These are phyloP conservation scores for Bombylius discolor DNA, from an alignment of 2,888 invertebrate species.

Conservation along the genomic window DNA sequence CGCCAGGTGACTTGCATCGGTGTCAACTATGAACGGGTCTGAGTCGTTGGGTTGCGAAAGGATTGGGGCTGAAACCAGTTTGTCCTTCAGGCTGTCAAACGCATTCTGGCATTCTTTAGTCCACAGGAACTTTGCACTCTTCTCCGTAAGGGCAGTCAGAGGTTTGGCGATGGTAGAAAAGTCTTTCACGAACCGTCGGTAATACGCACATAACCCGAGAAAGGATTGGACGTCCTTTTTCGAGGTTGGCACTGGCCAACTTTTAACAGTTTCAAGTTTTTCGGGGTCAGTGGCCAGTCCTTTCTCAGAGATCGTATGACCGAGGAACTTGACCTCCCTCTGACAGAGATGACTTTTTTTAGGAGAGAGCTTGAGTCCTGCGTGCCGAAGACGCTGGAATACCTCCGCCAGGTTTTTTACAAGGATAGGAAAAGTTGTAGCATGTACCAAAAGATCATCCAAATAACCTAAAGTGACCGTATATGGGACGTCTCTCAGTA, in stretches of 20 bases:
- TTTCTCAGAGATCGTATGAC: no score
- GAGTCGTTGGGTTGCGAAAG: no score
- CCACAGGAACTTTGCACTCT: not conserved
- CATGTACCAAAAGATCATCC: not conserved
- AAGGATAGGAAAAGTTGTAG: not conserved
- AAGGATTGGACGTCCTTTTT: not conserved
- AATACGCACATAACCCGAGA: not conserved
- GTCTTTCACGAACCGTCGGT: not conserved
- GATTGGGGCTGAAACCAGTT: not conserved
- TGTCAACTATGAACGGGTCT: no score
- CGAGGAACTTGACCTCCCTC: no score
- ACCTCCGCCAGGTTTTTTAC: not conserved
- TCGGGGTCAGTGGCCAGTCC: no score
- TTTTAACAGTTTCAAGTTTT: no score
- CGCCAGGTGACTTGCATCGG: no score
- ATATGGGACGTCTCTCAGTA: not conserved
- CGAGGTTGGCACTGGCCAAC: not conserved
- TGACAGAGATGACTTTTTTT: no score
- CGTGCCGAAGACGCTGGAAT: no score
- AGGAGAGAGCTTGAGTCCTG: no score
- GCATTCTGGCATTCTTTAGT: not conserved
- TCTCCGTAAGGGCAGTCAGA: not conserved
- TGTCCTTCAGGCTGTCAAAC: not conserved
- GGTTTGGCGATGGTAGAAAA: not conserved
- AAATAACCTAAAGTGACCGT: not conserved